Evolutionary conservation across 1,140 invertebrate genomes (phyloP).

Genomic region (Zophobas atratus): DNA sequence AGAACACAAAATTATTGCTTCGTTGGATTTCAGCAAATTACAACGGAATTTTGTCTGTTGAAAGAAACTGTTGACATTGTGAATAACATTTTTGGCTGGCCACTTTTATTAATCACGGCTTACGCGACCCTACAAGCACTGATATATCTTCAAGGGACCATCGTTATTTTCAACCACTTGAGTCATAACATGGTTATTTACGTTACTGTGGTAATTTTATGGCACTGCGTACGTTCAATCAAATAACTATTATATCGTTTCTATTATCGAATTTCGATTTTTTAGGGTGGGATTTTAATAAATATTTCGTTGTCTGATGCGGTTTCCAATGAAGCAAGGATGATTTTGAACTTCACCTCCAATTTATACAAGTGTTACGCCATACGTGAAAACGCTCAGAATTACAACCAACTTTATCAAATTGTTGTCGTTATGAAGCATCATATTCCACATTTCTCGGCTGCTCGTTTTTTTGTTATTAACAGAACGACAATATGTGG

Average conservation of each 20-base stretch:
- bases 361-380: not conserved
- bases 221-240: not conserved
- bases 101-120: not conserved
- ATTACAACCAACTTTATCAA: not conserved
- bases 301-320: not conserved
- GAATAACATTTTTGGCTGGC: not conserved
- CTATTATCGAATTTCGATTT: not conserved
- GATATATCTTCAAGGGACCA: not conserved
- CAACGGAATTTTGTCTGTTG: not conserved
- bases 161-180: not conserved
- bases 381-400: not conserved
- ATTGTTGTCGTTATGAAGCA: not conserved
- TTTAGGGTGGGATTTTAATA: not conserved
- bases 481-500: not conserved
- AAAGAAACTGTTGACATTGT: not conserved
- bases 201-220: not conserved
- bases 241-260: not conserved
- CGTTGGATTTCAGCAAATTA: too few relatives aligned
- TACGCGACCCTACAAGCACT: not conserved
- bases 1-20: not conserved
- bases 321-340: not conserved
- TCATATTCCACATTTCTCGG: not conserved
- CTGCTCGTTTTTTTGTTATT: not conserved
- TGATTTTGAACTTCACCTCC: not conserved
- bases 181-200: not conserved